A percentile compares a stretch with the other conserved stretches of the same genome.
Evolutionary conservation across 2,797 vertebrate genomes (phyloP).

Genomic region (Thalassophryne amazonica): DNA sequence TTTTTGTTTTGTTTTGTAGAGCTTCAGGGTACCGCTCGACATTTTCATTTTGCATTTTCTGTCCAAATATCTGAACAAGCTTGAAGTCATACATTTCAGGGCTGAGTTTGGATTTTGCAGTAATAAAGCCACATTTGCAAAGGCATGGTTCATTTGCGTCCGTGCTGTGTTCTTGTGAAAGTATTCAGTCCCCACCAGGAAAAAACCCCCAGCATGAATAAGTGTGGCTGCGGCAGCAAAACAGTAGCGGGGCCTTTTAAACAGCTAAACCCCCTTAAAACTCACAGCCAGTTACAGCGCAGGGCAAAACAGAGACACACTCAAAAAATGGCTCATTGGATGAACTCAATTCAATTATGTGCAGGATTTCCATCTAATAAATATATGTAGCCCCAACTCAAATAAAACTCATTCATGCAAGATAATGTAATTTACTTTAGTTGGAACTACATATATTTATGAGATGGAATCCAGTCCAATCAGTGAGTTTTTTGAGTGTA

Average conservation of each 20-base stretch:
- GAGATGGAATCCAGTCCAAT: no score
- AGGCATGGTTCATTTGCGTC: constrained; percentile 2
- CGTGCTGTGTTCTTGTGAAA: neutral
- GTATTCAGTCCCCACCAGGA: constrained; percentile 8
- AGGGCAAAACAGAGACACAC: no score
- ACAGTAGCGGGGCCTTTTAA: neutral
- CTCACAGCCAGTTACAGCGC: neutral
- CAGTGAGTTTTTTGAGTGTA: no score
- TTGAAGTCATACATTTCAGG: constrained; percentile 22
- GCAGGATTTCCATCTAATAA: no score
- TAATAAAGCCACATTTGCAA: neutral
- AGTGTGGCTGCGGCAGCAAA: neutral
- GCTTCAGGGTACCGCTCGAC: neutral
- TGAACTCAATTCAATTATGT: no score
- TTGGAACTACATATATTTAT: no score
- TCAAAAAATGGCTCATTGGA: no score
- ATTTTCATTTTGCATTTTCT: constrained; percentile 6
- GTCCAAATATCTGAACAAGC: neutral
- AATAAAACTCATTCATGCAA: no score
- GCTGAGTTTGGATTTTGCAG: constrained; percentile 14
- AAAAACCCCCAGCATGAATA: constrained; percentile 10
- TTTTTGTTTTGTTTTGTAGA: no score
- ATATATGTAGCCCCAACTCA: no score
- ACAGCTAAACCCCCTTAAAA: neutral
- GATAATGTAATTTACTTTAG: no score